Conservation (phyloP, 2,888 invertebrate genomes). For the Phyllotreta striolata region DNA sequence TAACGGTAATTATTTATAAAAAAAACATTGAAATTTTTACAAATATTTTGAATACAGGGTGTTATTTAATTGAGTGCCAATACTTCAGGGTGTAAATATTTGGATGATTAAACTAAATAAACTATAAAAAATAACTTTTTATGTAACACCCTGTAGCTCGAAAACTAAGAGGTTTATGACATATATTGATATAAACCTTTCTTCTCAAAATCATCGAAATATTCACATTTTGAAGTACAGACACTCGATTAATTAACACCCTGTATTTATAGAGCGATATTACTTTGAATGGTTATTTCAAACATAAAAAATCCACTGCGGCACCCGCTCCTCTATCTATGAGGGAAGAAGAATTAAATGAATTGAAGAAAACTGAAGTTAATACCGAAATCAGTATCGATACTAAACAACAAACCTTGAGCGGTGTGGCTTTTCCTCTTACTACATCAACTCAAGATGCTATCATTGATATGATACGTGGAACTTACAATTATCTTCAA, state of each 20-base stretch:
- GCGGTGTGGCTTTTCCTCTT: conserved; percentile 91
- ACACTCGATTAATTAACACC: no score
- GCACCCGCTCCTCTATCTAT: conserved; percentile 91
- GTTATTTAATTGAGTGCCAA: no score
- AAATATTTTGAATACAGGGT: no score
- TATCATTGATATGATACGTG: conserved; percentile 75
- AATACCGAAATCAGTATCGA: conserved; percentile 80
- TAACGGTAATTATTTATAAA: not conserved
- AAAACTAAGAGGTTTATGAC: no score
- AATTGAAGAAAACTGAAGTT: conserved; percentile 75
- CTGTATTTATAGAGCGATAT: conserved; percentile 73
- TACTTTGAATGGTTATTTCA: conserved; percentile 80
- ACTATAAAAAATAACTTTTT: not conserved
- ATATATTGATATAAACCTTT: no score
- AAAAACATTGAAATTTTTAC: no score
- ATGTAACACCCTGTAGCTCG: not conserved
- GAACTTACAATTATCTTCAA: conserved; percentile 88
- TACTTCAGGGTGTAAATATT: no score
- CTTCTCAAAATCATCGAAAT: no score
- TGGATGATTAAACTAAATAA: no score
- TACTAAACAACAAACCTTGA: conserved; percentile 86
- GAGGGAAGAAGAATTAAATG: conserved; percentile 85
- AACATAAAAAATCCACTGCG: conserved; percentile 76
- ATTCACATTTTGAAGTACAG: no score
- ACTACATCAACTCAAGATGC: conserved; percentile 81